Evolutionary conservation across 1,140 invertebrate genomes (phyloP).

Genomic region (Conus betulinus): DNA sequence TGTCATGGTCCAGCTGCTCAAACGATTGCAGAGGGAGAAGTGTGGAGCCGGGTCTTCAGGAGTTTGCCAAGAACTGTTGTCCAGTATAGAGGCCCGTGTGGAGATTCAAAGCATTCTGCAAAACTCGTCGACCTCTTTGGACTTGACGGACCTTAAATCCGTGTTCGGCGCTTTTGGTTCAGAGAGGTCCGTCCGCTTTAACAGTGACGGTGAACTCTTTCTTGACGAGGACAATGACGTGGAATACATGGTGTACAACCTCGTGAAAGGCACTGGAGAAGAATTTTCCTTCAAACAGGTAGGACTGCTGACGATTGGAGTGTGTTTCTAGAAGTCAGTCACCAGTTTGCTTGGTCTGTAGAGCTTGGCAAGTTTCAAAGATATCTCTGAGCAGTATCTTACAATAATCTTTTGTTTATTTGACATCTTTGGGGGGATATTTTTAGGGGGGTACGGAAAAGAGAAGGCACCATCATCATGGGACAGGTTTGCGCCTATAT

Average conservation of each 20-base stretch:
- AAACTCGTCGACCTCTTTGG: neutral
- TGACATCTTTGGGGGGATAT: neutral
- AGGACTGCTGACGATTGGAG: too few relatives aligned
- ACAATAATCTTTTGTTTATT: neutral
- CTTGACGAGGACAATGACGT: neutral
- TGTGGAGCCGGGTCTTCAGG: neutral
- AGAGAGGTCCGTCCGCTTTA: neutral
- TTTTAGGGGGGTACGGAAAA: neutral
- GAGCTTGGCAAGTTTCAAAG: too few relatives aligned
- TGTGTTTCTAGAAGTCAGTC: too few relatives aligned
- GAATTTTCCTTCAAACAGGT: too few relatives aligned
- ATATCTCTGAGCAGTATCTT: too few relatives aligned
- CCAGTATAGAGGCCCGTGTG: neutral
- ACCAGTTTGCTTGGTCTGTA: too few relatives aligned
- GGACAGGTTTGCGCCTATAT: neutral
- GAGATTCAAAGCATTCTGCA: neutral
- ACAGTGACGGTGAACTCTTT: neutral
- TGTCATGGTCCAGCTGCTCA: constrained; percentile 18
- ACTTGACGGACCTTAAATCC: neutral
- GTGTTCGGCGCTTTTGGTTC: neutral
- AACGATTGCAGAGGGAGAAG: neutral
- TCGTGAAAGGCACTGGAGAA: too few relatives aligned
- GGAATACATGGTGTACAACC: too few relatives aligned
- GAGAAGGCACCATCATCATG: neutral
- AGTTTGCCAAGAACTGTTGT: neutral